phyloP scores from a whole-genome alignment of 2,888 invertebrate species.

The Sturmia bella region DNA sequence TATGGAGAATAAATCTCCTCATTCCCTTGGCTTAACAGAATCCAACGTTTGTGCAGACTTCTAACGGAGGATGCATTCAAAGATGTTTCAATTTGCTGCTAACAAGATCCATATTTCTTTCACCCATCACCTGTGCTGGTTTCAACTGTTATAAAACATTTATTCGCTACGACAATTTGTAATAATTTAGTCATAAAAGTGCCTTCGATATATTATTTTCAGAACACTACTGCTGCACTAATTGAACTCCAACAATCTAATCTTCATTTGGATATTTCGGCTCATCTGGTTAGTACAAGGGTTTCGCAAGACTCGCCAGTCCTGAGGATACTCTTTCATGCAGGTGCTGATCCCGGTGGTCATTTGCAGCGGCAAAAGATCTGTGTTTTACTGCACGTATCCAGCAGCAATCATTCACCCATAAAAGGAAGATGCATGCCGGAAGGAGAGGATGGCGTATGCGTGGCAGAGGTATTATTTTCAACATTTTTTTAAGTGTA shows the following conservation, averaged over 20 bases:
- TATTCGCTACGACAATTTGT: too few species aligned
- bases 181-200: too few species aligned
- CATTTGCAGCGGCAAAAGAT: slow-evolving; percentile 90
- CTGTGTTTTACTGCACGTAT: slow-evolving; percentile 91
- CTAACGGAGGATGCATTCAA: too few species aligned
- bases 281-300: slow-evolving; percentile 93
- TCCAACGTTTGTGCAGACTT: too few species aligned
- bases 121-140: too few species aligned
- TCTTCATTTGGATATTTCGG: slow-evolving; percentile 93
- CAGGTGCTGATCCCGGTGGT: slow-evolving; percentile 92
- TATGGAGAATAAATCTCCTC: too few species aligned
- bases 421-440: slow-evolving; percentile 96
- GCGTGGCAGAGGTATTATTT: slow-evolving; percentile 87
- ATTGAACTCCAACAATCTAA: slow-evolving; percentile 87
- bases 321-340: slow-evolving; percentile 95
- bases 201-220: slow-evolving; percentile 30
- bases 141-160: too few species aligned
- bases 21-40: too few species aligned
- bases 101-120: too few species aligned
- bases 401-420: slow-evolving; percentile 84
- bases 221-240: slow-evolving; percentile 82
- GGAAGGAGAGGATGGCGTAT: slow-evolving; percentile 95
- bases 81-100: too few species aligned
- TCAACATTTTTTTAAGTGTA: neutral
- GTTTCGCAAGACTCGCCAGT: slow-evolving; percentile 95